A percentile compares a stretch with the other conserved stretches of the same genome.
These are phyloP conservation scores for Psittacula cyanocephala DNA, from an alignment of 2,113 vertebrate genomes.

Conservation along the genomic window DNA sequence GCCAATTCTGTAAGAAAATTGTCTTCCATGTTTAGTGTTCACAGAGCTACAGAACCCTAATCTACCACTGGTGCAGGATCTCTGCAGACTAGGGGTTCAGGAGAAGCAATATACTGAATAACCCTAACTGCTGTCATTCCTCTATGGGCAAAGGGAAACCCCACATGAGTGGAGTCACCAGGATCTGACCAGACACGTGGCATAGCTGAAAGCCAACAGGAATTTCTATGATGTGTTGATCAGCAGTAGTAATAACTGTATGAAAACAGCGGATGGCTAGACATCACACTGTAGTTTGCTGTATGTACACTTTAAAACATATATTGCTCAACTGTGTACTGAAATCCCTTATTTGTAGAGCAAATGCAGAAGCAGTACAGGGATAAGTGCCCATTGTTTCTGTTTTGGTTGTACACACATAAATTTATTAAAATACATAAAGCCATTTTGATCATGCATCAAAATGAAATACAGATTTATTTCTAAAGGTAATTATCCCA, in stretches of 20 bases:
- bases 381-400: neutral
- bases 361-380: neutral
- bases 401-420: neutral
- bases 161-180: neutral
- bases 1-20: neutral
- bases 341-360: neutral
- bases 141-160: neutral
- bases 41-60: neutral
- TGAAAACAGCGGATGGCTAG: neutral
- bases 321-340: neutral
- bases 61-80: neutral
- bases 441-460: neutral
- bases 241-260: neutral
- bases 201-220: neutral
- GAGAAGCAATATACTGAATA: neutral
- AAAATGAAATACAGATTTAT: neutral
- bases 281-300: neutral
- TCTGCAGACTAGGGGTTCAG: neutral
- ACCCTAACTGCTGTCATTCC: neutral
- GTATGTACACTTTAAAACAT: neutral
- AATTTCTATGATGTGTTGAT: neutral
- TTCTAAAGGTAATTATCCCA: neutral
- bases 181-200: neutral
- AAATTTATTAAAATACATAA: neutral
- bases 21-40: neutral